These are phyloP conservation scores for Dromas ardeola DNA, from an alignment of 2,113 vertebrate genomes.

Conservation along the genomic window DNA sequence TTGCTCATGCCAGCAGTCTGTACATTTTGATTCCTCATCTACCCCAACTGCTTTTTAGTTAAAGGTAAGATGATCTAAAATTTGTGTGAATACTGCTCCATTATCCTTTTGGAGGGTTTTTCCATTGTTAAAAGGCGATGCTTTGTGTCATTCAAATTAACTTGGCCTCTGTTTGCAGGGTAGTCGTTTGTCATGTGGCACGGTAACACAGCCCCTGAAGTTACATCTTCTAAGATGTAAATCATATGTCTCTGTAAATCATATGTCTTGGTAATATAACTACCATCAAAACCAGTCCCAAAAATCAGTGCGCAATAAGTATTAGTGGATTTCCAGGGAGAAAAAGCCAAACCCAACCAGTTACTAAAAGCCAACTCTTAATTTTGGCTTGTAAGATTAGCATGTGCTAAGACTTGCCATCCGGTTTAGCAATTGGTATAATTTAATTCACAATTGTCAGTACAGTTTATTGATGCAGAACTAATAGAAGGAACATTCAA, in stretches of 20 bases:
- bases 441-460: neutral
- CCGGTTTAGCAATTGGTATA: neutral
- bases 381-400: neutral
- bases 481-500: neutral
- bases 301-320: neutral
- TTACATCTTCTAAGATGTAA: neutral
- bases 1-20: neutral
- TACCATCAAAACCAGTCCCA: neutral
- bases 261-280: neutral
- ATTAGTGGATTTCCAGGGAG: neutral
- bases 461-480: neutral
- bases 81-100: neutral
- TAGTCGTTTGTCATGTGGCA: neutral
- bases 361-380: neutral
- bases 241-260: neutral
- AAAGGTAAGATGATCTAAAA: neutral
- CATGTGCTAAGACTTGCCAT: neutral
- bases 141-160: neutral
- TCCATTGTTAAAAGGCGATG: neutral
- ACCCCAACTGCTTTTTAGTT: neutral
- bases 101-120: neutral
- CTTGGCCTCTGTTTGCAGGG: neutral
- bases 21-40: neutral
- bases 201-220: neutral
- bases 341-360: accelerated